These are phyloP conservation scores for Clepsis dumicolana DNA, from an alignment of 2,888 invertebrate species.

Conservation along the genomic window DNA sequence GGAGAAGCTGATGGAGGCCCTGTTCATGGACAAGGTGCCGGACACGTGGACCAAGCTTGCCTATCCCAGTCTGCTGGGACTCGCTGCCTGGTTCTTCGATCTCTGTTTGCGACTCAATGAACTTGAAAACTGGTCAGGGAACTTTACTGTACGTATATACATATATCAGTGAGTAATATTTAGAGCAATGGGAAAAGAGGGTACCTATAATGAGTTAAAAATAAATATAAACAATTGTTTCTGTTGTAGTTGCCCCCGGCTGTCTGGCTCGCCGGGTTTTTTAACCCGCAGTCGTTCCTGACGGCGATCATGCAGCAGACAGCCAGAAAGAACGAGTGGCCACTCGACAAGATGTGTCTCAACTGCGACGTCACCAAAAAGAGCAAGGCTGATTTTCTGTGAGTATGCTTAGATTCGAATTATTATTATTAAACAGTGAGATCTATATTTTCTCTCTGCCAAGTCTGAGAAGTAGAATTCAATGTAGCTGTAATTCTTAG, in stretches of 20 bases:
- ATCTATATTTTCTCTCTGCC: too few species aligned
- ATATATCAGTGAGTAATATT: too few species aligned
- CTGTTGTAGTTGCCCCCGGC: conserved; percentile 90
- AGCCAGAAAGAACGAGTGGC: conserved; percentile 98
- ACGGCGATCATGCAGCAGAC: conserved; percentile 99
- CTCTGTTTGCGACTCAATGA: conserved; percentile 92
- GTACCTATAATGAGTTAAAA: too few species aligned
- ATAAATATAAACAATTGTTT: not conserved
- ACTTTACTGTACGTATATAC: conserved; percentile 88
- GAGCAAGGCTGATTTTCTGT: conserved; percentile 93
- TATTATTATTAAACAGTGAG: too few species aligned
- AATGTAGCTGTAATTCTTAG: not conserved
- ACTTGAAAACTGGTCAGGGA: conserved; percentile 94
- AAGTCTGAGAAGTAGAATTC: not conserved
- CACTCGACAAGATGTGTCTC: conserved; percentile 97
- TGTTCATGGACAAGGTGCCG: conserved; percentile 96
- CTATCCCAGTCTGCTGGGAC: conserved; percentile 94
- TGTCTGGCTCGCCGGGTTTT: conserved; percentile 98
- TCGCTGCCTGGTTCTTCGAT: conserved; percentile 96
- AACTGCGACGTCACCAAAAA: conserved; percentile 98
- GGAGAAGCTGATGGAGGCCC: conserved; percentile 93
- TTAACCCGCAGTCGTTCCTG: conserved; percentile 98
- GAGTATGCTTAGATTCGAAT: conserved; percentile 50
- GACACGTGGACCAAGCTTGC: conserved; percentile 94
- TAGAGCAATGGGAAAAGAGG: too few species aligned